Evolutionary conservation across 23 tunicate species (phyloP), one percentile per base, ranked within the genome.

Genomic region (Halocynthia roretzi): DNA sequence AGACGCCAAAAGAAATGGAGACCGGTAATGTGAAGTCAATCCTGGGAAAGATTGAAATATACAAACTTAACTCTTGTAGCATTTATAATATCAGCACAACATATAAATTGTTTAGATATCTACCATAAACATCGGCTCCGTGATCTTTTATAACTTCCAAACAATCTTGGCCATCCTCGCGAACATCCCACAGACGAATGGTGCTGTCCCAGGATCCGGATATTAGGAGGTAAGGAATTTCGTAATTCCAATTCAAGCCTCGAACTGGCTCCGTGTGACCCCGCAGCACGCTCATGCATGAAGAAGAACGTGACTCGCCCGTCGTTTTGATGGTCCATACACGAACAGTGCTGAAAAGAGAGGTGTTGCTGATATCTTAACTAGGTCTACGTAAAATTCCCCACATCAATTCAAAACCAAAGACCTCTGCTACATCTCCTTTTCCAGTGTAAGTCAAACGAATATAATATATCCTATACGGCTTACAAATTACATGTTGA

Each of bases 171-270:
- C 61, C 54, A 8, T 44, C 49, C 56, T 74, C 78, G 50, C 98
- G 63, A 21, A 82, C 82, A 69, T 92, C 98, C 98, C 98, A 92
- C 53, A 92, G 62, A 6, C 80, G 62, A 8, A 92, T 73, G 52
- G 91, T 58, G 68, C 85, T 80, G 81, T 92, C 98, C 98, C 98
- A 92, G 9, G 92, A 92, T 44, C 98, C 98, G 6, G 92, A 86
- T 48, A 83, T 81, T 0, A 92, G 78, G 40, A 92, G 85, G 51
- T 67, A 79, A 14, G 98, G 82, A 52, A 92, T 61, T 66, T 92
- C 98, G 69, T 60, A 51, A 72, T 92, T 92, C 98, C 98, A 92
- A 18, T 60, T 49, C 53, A 92, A 69, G 8, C 98, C 98, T 7
- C 98, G 69, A 15, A 92, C 98, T 15, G 67, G 50, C 52, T 86